A percentile compares a stretch with the other conserved stretches of the same genome.
Conservation (phyloP, 2,797 vertebrate genomes). For the Tragopan temminckii region DNA sequence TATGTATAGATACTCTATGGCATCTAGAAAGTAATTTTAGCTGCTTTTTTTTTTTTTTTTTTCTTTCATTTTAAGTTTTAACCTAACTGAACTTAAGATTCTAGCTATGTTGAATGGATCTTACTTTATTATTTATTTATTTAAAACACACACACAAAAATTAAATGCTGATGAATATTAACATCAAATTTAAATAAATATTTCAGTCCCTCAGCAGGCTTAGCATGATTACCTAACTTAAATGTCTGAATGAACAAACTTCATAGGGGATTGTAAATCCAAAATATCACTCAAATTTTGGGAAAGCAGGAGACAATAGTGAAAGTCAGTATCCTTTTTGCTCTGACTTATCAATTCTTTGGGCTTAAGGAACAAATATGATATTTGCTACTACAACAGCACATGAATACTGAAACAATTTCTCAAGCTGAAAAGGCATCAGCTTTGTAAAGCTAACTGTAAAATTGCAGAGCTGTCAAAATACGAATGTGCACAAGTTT, state of each 20-base stretch:
- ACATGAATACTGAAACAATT: not conserved
- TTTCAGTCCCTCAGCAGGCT: not conserved
- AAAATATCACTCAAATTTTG: not conserved
- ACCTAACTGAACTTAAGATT: not conserved
- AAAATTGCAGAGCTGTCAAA: not conserved
- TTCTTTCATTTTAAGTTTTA: not conserved
- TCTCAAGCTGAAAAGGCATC: not conserved
- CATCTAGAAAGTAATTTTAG: not conserved
- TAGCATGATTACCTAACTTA: not conserved
- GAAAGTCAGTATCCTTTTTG: not conserved
- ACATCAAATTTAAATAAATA: not conserved
- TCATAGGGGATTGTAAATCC: not conserved
- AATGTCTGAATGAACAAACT: not conserved
- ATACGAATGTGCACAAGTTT: not conserved
- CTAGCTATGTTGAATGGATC: not conserved
- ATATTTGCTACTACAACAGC: not conserved
- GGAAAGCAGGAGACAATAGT: not conserved
- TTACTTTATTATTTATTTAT: not conserved
- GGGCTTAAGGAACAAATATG: not conserved
- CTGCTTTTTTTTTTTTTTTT: not conserved
- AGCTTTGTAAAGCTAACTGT: not conserved
- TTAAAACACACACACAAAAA: not conserved
- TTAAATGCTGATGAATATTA: slow-evolving; percentile 1
- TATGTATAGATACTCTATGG: not conserved
- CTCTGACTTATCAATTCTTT: slow-evolving; percentile 6